Base-by-base conservation (phyloP, 2,888 invertebrate species). In the Eristalis arbustorum region DNA sequence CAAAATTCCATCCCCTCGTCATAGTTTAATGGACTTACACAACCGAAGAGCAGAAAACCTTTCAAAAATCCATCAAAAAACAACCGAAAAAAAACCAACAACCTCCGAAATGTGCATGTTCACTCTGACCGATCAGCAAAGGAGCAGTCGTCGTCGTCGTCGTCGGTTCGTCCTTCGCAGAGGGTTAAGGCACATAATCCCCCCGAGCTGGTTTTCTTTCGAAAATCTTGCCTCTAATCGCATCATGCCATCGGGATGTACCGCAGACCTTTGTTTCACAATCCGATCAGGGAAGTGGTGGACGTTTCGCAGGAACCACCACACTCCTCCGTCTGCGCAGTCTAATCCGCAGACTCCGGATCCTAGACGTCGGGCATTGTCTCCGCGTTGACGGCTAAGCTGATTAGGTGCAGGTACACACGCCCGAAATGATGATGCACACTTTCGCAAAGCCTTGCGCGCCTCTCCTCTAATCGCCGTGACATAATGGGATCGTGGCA, bases 141-240 rank as follows among this genome's bases (percentile, higher is more conserved):
- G 59, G 77, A 85, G 42, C 81, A 81, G 61, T 85, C 85, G 81
- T n/a, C n/a, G n/a, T n/a, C n/a, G n/a, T n/a, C n/a, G n/a, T n/a
- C n/a, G n/a, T n/a, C n/a, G n/a, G n/a, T n/a, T n/a, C n/a, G n/a
- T 85, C 85, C 85, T 85, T 85, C 77, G 74, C n/a, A 69, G 68
- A 73, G 76, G 25, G 37, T 81, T 77, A 77, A 49, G 40, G 22
- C 13, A 0, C 63, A 31, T 85, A 85, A 85, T 85, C 85, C 66
- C n/a, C 49, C 73, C 25, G n/a, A 72, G 23, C 59, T 1, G 1
- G 25, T 72, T 63, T 72, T 72, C 69, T 14, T 68, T 57, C 59
- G 23, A 37, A 22, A 64, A 74, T 34, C 14, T 68, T 74, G 14
- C 56, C 42, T 14, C 63, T 84, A 84, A 84, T 80, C 84, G 72